phyloP scores from a whole-genome alignment of 2,888 invertebrate species.

The Agrochola lota region DNA sequence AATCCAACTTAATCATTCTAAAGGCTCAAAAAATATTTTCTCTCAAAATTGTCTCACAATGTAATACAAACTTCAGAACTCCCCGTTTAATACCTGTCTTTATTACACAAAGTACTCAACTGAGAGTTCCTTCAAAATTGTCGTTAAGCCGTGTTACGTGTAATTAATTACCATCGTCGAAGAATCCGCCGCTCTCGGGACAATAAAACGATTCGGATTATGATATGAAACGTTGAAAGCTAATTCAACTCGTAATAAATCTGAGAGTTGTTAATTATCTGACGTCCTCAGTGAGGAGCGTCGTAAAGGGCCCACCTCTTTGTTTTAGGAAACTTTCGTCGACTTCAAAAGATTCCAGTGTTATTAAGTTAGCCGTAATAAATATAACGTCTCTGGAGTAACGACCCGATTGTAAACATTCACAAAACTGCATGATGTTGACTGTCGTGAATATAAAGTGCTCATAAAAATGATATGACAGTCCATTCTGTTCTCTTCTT shows the following conservation, averaged over 20 bases:
- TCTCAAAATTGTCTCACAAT: constrained; percentile 63
- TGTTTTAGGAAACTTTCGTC: constrained; percentile 78
- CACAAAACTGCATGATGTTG: constrained; percentile 65
- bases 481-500: constrained; percentile 70
- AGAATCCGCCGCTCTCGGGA: constrained; percentile 72
- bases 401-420: constrained; percentile 72
- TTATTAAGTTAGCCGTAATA: constrained; percentile 78
- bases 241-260: constrained; percentile 87
- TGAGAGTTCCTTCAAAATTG: constrained; percentile 75
- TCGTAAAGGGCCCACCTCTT: constrained; percentile 81
- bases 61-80: constrained; percentile 73
- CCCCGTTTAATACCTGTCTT: constrained; percentile 73
- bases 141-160: constrained; percentile 81
- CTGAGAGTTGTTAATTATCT: constrained; percentile 86
- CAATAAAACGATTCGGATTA: constrained; percentile 87
- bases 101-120: constrained; percentile 75
- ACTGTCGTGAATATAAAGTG: constrained; percentile 64
- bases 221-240: constrained; percentile 88
- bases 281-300: constrained; percentile 71
- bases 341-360: constrained; percentile 79
- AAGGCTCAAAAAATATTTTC: constrained; percentile 40
- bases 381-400: constrained; percentile 71
- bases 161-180: constrained; percentile 82
- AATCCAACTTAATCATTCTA: constrained; percentile 17
- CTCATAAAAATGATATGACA: constrained; percentile 82